Percentiles rank a stretch among this genome's conserved stretches.
Conservation (phyloP, 2,888 invertebrate genomes). For the Odontomyia ornata region DNA sequence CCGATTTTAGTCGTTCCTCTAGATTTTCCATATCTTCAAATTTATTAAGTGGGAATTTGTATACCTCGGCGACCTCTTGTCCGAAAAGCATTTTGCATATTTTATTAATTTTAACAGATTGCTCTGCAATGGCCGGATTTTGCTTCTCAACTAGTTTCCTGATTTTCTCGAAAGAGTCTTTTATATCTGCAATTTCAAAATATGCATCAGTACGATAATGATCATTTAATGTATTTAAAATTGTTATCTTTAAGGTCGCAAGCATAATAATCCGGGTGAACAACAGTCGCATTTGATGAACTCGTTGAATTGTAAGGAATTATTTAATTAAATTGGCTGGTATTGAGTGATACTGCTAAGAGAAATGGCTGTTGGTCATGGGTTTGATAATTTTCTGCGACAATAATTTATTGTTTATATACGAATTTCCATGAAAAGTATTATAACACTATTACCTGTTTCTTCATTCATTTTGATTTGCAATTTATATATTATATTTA, state of each 20-base stretch:
- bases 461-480: too few relatives aligned
- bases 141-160: not conserved
- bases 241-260: not conserved
- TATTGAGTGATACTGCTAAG: too few relatives aligned
- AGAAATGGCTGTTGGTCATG: too few relatives aligned
- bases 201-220: not conserved
- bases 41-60: not conserved
- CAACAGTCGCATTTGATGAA: not conserved
- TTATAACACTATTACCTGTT: too few relatives aligned
- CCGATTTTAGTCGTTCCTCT: not conserved
- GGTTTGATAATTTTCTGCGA: slow-evolving; percentile 14
- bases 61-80: slow-evolving; percentile 7
- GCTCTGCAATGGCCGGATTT: slow-evolving; percentile 6
- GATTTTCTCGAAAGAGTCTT: not conserved
- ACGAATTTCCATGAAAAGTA: too few relatives aligned
- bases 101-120: slow-evolving; percentile 9
- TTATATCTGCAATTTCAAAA: not conserved
- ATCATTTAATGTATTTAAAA: not conserved
- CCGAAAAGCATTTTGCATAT: not conserved
- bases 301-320: too few relatives aligned
- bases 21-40: not conserved
- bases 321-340: too few relatives aligned
- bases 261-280: not conserved
- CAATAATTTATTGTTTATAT: not conserved
- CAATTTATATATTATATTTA: not conserved